Evolutionary conservation across 2,113 vertebrate genomes (phyloP), one percentile per base, ranked within the genome.

Genomic region (Clarias magur): DNA sequence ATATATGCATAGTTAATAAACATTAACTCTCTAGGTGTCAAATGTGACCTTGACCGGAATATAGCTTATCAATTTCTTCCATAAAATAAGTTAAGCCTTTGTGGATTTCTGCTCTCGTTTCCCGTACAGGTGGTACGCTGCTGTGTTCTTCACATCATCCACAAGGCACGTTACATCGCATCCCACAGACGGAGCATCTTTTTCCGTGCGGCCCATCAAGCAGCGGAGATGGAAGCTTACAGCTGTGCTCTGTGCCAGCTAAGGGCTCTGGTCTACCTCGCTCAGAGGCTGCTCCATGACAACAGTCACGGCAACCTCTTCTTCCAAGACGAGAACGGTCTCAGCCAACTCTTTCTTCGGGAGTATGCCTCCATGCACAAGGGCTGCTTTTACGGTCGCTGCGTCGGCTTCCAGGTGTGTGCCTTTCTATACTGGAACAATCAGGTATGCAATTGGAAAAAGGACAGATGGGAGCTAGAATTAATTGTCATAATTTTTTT

Each of bases 351-450:
- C 88, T 96, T 98, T 80, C 91, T 98, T 54, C 92, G 88, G 0
- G 97, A 98, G 91, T 98, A 97, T 60, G 85, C 95, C 84, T 97
- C 96, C 0, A 96, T 98, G 95, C 96, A 97, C 91, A 97, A 97
- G 90, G 96, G 96, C 54, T 98, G 97, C 93, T 98, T 98, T 94
- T 98, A 97, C 0, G 97, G 97, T 16, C 96, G 97, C 42, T 98
- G 97, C 88, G 93, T 98, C 48, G 97, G 97, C 87, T 98, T 98
- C 92, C 97, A 98, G 96, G 97, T 98, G 89, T 89, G 91, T 6
- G 54, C 63, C n/a, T n/a, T 60, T 86, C 62, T 86, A 13, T 70
- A 56, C 17, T 72, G 9, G 62, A 42, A 48, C 16, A 48, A n/a
- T 48, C 48, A 48, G 48, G 7, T 8, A 8, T 48, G 48, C 48